Conservation (phyloP, 2,113 vertebrate genomes). For the Cephalopterus ornatus region DNA sequence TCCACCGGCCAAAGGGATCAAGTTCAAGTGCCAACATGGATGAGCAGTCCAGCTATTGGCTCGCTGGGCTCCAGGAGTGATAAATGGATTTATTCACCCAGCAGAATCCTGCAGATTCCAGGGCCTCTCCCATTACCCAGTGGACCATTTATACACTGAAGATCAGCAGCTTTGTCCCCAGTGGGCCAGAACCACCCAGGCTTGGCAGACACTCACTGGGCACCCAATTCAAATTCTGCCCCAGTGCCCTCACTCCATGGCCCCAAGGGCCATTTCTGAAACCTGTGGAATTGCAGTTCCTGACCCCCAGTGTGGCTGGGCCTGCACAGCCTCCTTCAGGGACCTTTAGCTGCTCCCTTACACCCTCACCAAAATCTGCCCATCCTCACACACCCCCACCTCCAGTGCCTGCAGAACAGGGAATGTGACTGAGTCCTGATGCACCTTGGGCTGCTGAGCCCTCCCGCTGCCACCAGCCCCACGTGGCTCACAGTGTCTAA, state of each 20-base stretch:
- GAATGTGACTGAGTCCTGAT: background rate
- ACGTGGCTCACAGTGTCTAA: background rate
- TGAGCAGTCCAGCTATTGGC: background rate
- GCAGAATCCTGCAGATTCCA: background rate
- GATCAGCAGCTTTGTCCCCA: background rate
- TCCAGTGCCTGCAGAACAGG: accelerated
- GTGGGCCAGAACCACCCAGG: background rate
- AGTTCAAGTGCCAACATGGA: background rate
- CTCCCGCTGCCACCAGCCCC: background rate
- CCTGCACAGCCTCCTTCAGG: background rate
- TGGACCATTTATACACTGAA: too few relatives aligned
- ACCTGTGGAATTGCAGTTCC: background rate
- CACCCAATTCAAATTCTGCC: background rate
- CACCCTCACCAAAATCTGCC: background rate
- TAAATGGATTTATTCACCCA: background rate
- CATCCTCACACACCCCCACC: background rate
- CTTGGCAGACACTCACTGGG: background rate
- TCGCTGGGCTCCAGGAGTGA: background rate
- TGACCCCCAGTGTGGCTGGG: background rate
- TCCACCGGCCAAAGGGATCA: background rate
- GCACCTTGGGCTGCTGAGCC: background rate
- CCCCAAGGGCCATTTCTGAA: background rate
- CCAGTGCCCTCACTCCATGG: accelerated
- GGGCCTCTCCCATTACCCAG: background rate
- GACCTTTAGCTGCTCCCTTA: background rate